phyloP scores from a whole-genome alignment of 1,140 invertebrate species.

The Neuroterus valhalla region DNA sequence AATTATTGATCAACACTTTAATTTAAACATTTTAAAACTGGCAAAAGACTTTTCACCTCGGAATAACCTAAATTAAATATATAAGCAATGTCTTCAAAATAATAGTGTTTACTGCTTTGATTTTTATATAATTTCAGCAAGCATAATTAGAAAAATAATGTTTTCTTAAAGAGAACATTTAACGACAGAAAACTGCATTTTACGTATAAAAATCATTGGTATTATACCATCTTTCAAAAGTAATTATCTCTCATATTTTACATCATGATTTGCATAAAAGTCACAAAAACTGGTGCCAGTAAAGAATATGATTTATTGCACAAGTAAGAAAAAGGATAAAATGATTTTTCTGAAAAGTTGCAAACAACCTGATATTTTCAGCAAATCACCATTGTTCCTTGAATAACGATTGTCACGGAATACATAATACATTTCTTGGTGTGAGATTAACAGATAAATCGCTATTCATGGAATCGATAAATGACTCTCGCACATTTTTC shows the following conservation, averaged over 20 bases:
- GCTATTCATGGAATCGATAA: constrained; percentile 29
- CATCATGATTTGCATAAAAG: constrained; percentile 5
- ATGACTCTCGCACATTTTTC: constrained; percentile 20
- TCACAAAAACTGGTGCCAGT: constrained; percentile 1
- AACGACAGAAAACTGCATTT: no score
- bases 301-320: constrained; percentile 23
- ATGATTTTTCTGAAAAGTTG: constrained; percentile 19
- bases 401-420: constrained; percentile 9
- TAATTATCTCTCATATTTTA: not conserved
- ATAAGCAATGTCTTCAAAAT: no score
- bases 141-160: no score
- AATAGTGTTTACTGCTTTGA: no score
- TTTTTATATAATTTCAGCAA: no score
- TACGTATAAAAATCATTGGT: not conserved
- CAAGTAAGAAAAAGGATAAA: constrained; percentile 9
- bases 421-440: constrained; percentile 3
- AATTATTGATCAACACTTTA: no score
- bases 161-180: no score
- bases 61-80: no score
- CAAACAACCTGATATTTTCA: constrained; percentile 10
- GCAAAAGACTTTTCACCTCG: no score
- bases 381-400: constrained; percentile 19
- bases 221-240: constrained; percentile 2
- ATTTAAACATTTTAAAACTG: no score
- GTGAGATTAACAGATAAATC: constrained; percentile 22